Conservation (phyloP, 2,888 invertebrate genomes). For the Drosophila affinis region DNA sequence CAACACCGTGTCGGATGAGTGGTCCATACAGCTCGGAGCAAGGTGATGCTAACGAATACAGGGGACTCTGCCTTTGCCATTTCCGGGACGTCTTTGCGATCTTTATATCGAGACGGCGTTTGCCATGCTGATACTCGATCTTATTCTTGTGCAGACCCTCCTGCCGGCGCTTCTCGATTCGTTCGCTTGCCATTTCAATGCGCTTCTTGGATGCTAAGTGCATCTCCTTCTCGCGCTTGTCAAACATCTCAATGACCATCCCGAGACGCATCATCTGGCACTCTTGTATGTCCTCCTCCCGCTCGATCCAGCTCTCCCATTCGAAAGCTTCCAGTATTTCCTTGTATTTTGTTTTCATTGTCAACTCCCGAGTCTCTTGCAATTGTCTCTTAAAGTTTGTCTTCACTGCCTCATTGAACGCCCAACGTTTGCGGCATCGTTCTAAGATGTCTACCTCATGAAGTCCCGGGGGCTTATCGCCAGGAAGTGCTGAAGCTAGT, state of each 20-base stretch:
- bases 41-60: conserved; percentile 85
- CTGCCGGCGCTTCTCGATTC: conserved; percentile 85
- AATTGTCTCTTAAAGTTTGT: conserved; percentile 85
- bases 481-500: conserved; percentile 74
- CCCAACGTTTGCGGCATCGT: conserved; percentile 87
- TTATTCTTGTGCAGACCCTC: conserved; percentile 85
- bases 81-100: conserved; percentile 82
- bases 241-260: conserved; percentile 85
- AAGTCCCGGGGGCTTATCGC: conserved; percentile 77
- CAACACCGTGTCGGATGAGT: conserved; percentile 87
- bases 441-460: conserved; percentile 86
- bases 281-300: conserved; percentile 91
- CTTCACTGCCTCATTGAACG: conserved; percentile 86
- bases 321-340: conserved; percentile 91
- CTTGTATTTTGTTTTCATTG: conserved; percentile 83
- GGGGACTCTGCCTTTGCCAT: conserved; percentile 84
- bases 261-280: conserved; percentile 88
- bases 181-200: conserved; percentile 85
- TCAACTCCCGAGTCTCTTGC: conserved; percentile 85
- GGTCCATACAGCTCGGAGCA: conserved; percentile 88
- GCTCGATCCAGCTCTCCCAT: conserved; percentile 91
- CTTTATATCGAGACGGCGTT: conserved; percentile 85
- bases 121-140: conserved; percentile 80
- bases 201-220: conserved; percentile 81
- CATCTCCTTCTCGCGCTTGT: conserved; percentile 84